Evolutionary conservation across 2,797 vertebrate genomes (phyloP).

Genomic region (Phoebastria nigripes): DNA sequence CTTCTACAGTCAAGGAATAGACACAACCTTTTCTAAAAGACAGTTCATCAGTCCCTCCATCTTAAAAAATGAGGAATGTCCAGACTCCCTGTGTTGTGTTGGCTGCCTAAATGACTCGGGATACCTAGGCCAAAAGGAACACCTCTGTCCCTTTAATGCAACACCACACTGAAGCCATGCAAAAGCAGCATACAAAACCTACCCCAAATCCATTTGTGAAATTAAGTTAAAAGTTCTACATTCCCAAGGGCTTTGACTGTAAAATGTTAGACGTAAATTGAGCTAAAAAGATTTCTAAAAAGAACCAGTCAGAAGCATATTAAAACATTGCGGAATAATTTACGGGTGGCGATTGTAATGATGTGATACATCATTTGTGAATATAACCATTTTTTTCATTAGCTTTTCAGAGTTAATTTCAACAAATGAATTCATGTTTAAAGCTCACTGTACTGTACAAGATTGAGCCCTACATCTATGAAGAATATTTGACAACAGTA

Average conservation of each 20-base stretch:
- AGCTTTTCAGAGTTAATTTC: slow-evolving; percentile 53
- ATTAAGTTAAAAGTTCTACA: neutral
- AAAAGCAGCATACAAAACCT: neutral
- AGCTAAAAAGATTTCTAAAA: neutral
- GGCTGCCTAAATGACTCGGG: neutral
- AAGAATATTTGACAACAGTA: slow-evolving; percentile 14
- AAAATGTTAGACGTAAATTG: neutral
- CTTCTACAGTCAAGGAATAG: neutral
- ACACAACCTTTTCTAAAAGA: neutral
- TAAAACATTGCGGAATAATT: slow-evolving; percentile 23
- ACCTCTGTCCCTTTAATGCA: neutral
- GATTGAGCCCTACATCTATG: slow-evolving; percentile 1
- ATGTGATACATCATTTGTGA: slow-evolving; percentile 36
- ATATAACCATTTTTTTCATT: slow-evolving; percentile 37
- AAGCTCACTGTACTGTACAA: slow-evolving; percentile 32
- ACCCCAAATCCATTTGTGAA: neutral
- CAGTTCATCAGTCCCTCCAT: neutral
- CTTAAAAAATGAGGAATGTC: neutral
- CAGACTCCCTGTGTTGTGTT: neutral
- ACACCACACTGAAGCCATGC: neutral
- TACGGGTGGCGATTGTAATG: slow-evolving; percentile 7
- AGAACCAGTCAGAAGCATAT: neutral
- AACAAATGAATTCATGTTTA: slow-evolving; percentile 53
- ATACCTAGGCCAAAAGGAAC: neutral
- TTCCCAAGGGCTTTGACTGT: neutral